phyloP scores from a whole-genome alignment of 2,888 invertebrate genomes.

The Masnerella sp. region DNA sequence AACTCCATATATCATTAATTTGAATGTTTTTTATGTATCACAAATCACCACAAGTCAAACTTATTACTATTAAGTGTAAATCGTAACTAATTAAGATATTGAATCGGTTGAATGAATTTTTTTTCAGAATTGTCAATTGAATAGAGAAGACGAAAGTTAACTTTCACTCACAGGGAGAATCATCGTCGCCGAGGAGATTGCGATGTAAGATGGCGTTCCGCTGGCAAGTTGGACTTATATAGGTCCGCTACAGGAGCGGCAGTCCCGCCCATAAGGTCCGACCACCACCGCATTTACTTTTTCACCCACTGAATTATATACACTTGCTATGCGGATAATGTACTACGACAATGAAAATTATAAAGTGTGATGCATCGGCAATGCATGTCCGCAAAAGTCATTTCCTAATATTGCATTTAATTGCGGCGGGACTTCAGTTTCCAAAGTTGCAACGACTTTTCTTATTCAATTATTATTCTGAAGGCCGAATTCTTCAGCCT shows the following conservation, averaged over 20 bases:
- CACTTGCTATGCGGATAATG: conserved; percentile 57
- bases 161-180: conserved; percentile 71
- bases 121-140: too few species aligned
- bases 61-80: background rate
- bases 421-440: too few species aligned
- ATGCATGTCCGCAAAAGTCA: conserved; percentile 23
- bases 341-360: conserved; percentile 66
- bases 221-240: conserved; percentile 73
- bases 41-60: too few species aligned
- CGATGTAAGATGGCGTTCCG: conserved; percentile 73
- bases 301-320: conserved; percentile 59
- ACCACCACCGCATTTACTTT: conserved; percentile 68
- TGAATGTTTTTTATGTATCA: too few species aligned
- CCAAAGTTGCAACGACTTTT: too few species aligned
- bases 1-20: too few species aligned
- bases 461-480: too few species aligned
- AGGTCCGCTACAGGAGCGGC: conserved; percentile 75
- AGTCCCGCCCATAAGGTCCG: conserved; percentile 75
- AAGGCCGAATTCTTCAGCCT: too few species aligned
- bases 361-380: conserved; percentile 46
- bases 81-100: background rate
- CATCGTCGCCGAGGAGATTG: conserved; percentile 71
- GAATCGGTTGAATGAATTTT: background rate
- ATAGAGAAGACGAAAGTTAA: conserved; percentile 14
- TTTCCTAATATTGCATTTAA: conserved; percentile 30